Percentiles rank a stretch among this genome's conserved stretches.
Evolutionary conservation across 64 coral and sea anemone genomes (phyloP).

Genomic region (Platygyra sinensis): DNA sequence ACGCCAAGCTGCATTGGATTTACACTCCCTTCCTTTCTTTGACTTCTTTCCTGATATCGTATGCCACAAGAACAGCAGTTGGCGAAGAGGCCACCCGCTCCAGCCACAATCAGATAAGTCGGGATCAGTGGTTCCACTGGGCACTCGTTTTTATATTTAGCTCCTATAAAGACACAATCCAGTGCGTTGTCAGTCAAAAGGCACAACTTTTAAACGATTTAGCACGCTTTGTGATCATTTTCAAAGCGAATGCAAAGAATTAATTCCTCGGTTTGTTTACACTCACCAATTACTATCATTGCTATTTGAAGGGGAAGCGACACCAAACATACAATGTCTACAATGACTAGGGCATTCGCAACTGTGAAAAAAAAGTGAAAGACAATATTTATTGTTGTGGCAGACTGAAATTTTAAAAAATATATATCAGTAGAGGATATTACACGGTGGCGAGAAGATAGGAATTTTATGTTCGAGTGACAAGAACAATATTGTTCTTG

Average conservation of each 20-base stretch:
- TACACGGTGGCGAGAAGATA: no score
- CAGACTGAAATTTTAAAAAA: no score
- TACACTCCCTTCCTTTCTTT: background rate
- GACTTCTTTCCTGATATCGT: background rate
- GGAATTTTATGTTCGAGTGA: no score
- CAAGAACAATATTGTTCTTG: no score
- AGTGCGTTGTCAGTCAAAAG: background rate
- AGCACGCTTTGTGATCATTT: no score
- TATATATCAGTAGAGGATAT: no score
- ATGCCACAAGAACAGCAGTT: background rate
- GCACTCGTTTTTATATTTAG: conserved; percentile 35
- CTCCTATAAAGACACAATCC: conserved; percentile 16
- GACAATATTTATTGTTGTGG: no score
- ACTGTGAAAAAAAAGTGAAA: background rate
- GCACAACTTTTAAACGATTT: no score
- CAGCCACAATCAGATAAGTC: conserved; percentile 55
- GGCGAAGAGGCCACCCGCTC: conserved; percentile 6
- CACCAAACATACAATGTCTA: background rate
- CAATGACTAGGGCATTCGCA: background rate
- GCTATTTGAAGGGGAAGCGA: conserved; percentile 6
- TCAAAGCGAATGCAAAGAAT: no score
- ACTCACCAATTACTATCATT: conserved; percentile 49
- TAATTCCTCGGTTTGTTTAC: no score
- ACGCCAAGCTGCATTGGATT: background rate
- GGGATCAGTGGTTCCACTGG: conserved; percentile 49